Evolutionary conservation across 2,888 invertebrate species (phyloP).

Genomic region (Andricus quercusramuli): DNA sequence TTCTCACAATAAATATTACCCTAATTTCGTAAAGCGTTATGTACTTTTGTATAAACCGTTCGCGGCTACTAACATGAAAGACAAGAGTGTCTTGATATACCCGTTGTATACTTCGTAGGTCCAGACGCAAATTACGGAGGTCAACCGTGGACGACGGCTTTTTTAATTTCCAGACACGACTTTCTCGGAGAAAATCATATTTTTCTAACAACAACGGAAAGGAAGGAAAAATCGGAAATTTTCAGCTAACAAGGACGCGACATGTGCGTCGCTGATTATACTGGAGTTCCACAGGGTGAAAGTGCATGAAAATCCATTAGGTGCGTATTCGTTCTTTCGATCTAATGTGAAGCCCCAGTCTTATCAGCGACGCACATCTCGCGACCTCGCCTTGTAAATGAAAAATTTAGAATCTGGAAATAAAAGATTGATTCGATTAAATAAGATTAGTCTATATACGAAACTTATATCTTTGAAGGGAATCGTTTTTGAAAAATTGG

Average conservation of each 20-base stretch:
- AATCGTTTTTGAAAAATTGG: neutral
- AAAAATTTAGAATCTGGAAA: neutral
- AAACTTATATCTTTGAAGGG: neutral
- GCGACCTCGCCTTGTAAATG: neutral
- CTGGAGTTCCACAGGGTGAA: too few relatives aligned
- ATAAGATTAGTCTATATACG: neutral
- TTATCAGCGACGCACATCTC: too few relatives aligned
- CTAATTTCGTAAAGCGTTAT: constrained; percentile 60
- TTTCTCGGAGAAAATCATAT: neutral
- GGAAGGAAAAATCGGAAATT: neutral
- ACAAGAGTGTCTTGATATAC: constrained; percentile 60
- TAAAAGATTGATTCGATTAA: neutral
- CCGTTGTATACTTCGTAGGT: constrained; percentile 57
- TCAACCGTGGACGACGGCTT: constrained; percentile 44
- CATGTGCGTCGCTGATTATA: too few relatives aligned
- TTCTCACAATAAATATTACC: constrained; percentile 56
- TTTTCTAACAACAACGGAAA: neutral
- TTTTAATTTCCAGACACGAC: constrained; percentile 23
- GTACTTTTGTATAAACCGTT: constrained; percentile 58
- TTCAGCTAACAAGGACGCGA: neutral
- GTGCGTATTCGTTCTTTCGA: too few relatives aligned
- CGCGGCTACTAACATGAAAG: constrained; percentile 64
- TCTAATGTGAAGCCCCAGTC: too few relatives aligned
- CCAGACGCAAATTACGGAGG: constrained; percentile 55
- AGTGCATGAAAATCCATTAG: too few relatives aligned